These are phyloP conservation scores for Drosophila teissieri DNA, from an alignment of 1,140 invertebrate genomes.

Conservation along the genomic window DNA sequence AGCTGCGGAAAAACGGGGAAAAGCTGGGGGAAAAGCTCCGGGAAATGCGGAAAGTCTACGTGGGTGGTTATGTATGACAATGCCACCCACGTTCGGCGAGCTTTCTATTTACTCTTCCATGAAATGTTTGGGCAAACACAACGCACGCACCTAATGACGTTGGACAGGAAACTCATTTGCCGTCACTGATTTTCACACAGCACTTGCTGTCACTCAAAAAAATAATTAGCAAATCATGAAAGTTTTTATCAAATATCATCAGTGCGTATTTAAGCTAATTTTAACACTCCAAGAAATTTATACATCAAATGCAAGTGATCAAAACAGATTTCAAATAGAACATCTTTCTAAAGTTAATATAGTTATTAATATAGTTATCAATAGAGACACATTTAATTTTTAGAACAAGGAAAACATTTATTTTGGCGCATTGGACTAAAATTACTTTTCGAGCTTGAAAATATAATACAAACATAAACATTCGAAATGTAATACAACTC, in stretches of 20 bases:
- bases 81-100: conserved; percentile 6
- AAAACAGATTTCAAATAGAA: no score
- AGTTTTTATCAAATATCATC: no score
- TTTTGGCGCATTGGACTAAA: conserved; percentile 2
- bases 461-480: neutral
- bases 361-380: no score
- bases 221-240: no score
- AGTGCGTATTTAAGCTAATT: no score
- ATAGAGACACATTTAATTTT: no score
- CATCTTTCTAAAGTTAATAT: neutral
- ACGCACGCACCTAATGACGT: conserved; percentile 5
- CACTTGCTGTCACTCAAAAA: no score
- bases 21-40: neutral
- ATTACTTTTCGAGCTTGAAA: neutral
- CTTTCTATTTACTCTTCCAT: conserved; percentile 1
- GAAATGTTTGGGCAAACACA: conserved; percentile 1
- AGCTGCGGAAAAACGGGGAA: neutral
- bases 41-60: neutral
- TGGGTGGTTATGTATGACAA: conserved; percentile 1
- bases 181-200: neutral
- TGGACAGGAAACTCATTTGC: neutral
- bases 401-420: conserved; percentile 5
- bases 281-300: no score
- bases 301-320: no score
- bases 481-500: neutral